Evolutionary conservation across 92 coral and sea anemone species (phyloP).

Genomic region (Montipora capitata): DNA sequence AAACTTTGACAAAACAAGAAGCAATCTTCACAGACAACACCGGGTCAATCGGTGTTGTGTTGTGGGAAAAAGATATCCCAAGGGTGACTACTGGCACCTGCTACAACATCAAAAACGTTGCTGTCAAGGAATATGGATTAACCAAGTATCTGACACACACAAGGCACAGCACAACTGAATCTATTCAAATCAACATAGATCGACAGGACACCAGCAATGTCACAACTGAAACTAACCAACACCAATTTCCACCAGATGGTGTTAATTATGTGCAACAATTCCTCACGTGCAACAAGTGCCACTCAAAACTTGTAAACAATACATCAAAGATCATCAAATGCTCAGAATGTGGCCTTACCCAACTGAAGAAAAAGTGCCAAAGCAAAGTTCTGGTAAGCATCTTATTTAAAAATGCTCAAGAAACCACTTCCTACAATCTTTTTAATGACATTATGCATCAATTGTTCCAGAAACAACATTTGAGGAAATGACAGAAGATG

Average conservation of each 20-base stretch:
- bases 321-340: background rate
- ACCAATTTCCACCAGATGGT: slow-evolving; percentile 24
- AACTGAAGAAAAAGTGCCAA: background rate
- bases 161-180: background rate
- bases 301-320: slow-evolving; percentile 15
- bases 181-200: background rate
- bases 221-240: background rate
- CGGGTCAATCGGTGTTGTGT: background rate
- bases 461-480: no score
- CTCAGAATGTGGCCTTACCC: background rate
- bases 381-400: background rate
- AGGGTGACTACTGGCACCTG: background rate
- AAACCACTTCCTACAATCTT: no score
- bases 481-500: no score
- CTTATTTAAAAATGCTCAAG: background rate
- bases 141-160: background rate
- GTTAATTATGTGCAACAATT: slow-evolving; percentile 12
- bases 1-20: no score
- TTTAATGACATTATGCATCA: no score
- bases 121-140: background rate
- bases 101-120: slow-evolving; percentile 4
- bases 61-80: slow-evolving; percentile 3
- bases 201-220: background rate
- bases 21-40: no score
- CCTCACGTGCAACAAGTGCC: slow-evolving; percentile 18